Base-by-base conservation (phyloP, 2,888 invertebrate genomes). In the Cecidostiba fungosa region DNA sequence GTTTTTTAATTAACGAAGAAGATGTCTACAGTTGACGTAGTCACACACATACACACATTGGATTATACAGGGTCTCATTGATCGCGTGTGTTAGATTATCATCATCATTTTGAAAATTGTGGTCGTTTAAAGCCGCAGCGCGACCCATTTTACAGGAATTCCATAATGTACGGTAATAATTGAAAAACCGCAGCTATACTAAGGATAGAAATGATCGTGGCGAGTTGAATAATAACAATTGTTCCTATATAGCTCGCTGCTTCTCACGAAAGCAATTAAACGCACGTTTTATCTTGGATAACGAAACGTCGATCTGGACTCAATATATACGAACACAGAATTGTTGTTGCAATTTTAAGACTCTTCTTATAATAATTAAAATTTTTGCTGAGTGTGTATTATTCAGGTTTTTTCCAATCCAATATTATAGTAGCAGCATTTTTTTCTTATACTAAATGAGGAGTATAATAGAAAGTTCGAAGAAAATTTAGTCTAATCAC, bases 231-330 rank as follows among this genome's bases (percentile, higher is more conserved):
- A 86, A 86, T 85, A 82, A 85, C 84, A 79, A 85, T 86, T 70
- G 79, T 85, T 79, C 66, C 62, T 84, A 80, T 32, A 8, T 6
- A 6, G 8, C 8, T 0, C 8, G 69, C 26, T 5, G 23, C 19
- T 84, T 86, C 86, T 84, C 86, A 84, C 84, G 84, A 81, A 77
- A 78, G 84, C 78, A 82, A 86, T 86, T 86, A 86, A 54, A 81
- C 66, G 50, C 66, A 70, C 66, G 32, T 47, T 12, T 62, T 82
- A 81, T 84, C 81, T 72, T 6, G 26, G 59, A 66, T 84, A 84
- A 81, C 76, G 50, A 83, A 80, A 77, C 29, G 19, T 77, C 70
- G 39, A 80, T 83, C 79, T 79, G 1, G 19, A 70, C 72, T 72
- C 39, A 66, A 74, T 82, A 2, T 29, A 29, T 72, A 14, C 19